Percentiles rank a stretch among this genome's conserved stretches.
Conservation (phyloP, 2,113 vertebrate species). For the Dipodomys spectabilis region DNA sequence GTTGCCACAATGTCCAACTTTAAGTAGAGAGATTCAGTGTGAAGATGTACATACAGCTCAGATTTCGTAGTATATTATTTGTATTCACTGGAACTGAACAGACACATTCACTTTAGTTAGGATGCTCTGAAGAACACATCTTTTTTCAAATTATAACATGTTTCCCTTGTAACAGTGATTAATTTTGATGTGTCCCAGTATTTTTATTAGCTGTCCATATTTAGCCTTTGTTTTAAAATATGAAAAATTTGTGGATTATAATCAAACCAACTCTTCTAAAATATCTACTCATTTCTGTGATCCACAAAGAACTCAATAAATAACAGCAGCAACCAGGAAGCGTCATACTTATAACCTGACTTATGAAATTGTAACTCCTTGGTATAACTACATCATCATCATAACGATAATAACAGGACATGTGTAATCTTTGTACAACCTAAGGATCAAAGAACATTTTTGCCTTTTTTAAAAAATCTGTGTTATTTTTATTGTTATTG, state of each 20-base stretch:
- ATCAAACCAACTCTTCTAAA: not conserved
- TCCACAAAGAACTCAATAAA: too few species aligned
- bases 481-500: too few species aligned
- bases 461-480: too few species aligned
- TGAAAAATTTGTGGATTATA: conserved; percentile 3
- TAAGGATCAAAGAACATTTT: too few species aligned
- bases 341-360: too few species aligned
- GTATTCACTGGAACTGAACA: not conserved
- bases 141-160: conserved; percentile 7
- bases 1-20: not conserved
- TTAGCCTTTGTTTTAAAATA: not conserved
- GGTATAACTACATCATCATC: too few species aligned
- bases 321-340: too few species aligned
- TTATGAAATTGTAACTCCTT: too few species aligned
- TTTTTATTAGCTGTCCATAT: not conserved
- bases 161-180: not conserved
- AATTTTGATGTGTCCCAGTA: not conserved
- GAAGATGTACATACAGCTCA: not conserved
- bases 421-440: too few species aligned
- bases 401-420: too few species aligned
- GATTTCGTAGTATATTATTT: not conserved
- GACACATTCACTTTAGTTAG: not conserved
- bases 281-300: too few species aligned
- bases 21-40: not conserved
- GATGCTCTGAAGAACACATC: not conserved